Percentiles rank a stretch among this genome's conserved stretches.
Evolutionary conservation across 92 coral and sea anemone species (phyloP).

Genomic region (Parazoanthus atlanticus): DNA sequence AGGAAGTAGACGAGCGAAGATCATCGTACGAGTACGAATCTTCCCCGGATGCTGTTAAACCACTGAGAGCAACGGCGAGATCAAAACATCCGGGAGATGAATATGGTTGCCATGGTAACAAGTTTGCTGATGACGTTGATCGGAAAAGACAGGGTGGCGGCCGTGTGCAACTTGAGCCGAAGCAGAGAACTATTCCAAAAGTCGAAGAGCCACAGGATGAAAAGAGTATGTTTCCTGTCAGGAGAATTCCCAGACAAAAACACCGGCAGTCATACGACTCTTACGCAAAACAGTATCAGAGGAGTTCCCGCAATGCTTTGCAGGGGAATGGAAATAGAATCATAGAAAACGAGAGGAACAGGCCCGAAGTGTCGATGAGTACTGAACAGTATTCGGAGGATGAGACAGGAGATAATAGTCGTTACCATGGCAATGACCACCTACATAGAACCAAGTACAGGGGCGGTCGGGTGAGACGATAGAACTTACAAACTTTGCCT

Average conservation of each 20-base stretch:
- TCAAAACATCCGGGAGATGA: constrained; percentile 13
- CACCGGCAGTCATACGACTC: constrained; percentile 30
- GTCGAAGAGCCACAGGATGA: constrained; percentile 3
- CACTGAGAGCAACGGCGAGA: not conserved
- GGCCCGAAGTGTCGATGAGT: not conserved
- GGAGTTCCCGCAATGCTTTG: not conserved
- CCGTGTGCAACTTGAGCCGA: not conserved
- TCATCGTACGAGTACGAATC: constrained; percentile 15
- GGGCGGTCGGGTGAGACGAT: not conserved
- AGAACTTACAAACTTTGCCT: not conserved
- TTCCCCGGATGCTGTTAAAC: not conserved
- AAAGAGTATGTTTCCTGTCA: not conserved
- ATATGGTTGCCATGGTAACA: constrained; percentile 3
- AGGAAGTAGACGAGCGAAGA: not conserved
- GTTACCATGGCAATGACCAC: not conserved
- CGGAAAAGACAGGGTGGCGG: constrained; percentile 14
- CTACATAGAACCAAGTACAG: not conserved
- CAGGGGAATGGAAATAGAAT: not conserved
- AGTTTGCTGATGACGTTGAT: not conserved
- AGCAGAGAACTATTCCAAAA: not conserved
- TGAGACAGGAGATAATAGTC: not conserved
- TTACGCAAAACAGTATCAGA: constrained; percentile 29
- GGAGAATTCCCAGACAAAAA: constrained; percentile 25
- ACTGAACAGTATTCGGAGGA: constrained; percentile 22
- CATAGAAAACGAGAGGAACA: not conserved